Percentiles rank a stretch among this genome's conserved stretches.
phyloP scores from a whole-genome alignment of 2,113 vertebrate genomes.

The Gracilinanus agilis region DNA sequence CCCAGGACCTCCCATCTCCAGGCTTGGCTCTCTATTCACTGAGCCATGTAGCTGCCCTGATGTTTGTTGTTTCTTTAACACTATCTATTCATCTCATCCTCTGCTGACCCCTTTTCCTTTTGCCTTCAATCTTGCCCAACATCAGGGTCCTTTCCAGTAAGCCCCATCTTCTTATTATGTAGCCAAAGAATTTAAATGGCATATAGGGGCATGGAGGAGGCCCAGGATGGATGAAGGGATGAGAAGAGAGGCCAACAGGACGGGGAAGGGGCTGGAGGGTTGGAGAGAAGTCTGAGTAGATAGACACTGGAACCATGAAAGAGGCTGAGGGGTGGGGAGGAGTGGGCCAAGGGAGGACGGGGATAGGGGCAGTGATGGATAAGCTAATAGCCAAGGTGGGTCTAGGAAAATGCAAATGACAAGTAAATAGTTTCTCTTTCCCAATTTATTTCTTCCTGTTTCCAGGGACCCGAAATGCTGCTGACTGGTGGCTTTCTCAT shows the following conservation, averaged over 20 bases:
- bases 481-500: conserved; percentile 98
- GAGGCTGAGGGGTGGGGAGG: not conserved
- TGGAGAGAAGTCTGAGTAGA: not conserved
- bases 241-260: not conserved
- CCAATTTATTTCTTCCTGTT: conserved; percentile 6
- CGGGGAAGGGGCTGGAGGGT: not conserved
- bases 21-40: too few species aligned
- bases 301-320: not conserved
- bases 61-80: too few species aligned
- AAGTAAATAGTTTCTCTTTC: not conserved
- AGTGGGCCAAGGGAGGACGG: not conserved
- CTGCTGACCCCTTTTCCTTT: too few species aligned
- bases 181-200: not conserved
- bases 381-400: conserved; percentile 1
- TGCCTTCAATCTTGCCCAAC: too few species aligned
- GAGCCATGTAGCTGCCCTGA: too few species aligned
- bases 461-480: conserved; percentile 92
- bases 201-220: not conserved
- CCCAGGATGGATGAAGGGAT: not conserved
- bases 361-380: not conserved
- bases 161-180: too few species aligned
- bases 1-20: too few species aligned
- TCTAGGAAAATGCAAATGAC: not conserved
- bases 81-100: too few species aligned
- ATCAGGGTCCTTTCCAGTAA: too few species aligned